A percentile compares a stretch with the other conserved stretches of the same genome.
These are phyloP conservation scores for Pocillopora damicornis DNA, from an alignment of 64 coral and sea anemone species.

Conservation along the genomic window DNA sequence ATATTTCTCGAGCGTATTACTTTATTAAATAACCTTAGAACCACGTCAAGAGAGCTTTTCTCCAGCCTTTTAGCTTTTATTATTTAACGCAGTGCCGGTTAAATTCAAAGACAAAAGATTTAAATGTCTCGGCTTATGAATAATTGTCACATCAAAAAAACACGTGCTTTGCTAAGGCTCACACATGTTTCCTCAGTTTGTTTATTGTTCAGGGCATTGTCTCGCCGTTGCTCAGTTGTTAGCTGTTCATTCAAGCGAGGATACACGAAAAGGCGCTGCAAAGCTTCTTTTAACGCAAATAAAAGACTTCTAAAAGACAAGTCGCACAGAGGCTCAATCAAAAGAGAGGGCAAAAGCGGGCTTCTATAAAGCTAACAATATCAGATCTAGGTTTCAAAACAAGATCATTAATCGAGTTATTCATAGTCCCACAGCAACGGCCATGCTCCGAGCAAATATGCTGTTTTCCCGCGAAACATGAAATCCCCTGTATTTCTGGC, in stretches of 20 bases:
- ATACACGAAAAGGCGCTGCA: neutral
- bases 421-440: conserved; percentile 27
- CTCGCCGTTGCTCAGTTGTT: conserved; percentile 63
- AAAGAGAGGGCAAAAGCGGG: neutral
- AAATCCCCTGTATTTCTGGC: conserved; percentile 26
- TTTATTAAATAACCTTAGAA: neutral
- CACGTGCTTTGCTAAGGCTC: conserved; percentile 39
- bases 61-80: neutral
- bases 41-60: neutral
- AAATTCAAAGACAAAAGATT: neutral
- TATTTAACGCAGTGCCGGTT: neutral
- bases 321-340: neutral
- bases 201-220: conserved; percentile 27
- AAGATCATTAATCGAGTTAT: neutral
- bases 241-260: conserved; percentile 17
- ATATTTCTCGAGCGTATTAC: neutral
- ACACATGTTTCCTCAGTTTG: conserved; percentile 27
- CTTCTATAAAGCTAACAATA: neutral
- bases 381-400: neutral
- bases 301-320: conserved; percentile 13
- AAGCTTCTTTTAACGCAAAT: neutral
- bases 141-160: neutral
- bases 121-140: conserved; percentile 17
- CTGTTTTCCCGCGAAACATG: conserved; percentile 31
- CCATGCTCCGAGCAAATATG: conserved; percentile 20